These are phyloP conservation scores for Mobula hypostoma DNA, from an alignment of 2,113 vertebrate species.

Conservation along the genomic window DNA sequence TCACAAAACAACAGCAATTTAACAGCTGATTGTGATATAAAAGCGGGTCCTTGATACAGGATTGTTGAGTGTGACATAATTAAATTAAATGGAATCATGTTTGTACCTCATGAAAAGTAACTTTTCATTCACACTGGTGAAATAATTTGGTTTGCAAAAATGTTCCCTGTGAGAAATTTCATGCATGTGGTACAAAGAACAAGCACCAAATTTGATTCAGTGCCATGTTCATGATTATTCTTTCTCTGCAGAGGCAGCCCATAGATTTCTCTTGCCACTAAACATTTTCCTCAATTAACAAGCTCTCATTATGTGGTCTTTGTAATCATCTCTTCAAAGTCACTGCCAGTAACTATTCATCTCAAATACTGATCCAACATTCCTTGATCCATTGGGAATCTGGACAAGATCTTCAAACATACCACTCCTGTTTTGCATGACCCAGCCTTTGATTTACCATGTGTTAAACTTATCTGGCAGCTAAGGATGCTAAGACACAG, in stretches of 20 bases:
- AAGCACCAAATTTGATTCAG: neutral
- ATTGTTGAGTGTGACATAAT: neutral
- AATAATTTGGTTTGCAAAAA: neutral
- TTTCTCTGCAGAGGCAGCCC: neutral
- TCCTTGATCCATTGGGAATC: neutral
- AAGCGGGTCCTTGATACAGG: neutral
- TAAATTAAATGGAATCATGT: neutral
- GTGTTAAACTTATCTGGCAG: neutral
- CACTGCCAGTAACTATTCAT: neutral
- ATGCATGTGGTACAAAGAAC: neutral
- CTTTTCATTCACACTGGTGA: neutral
- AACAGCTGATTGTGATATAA: neutral
- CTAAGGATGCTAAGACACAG: neutral
- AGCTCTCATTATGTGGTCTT: neutral
- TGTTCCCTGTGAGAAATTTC: neutral
- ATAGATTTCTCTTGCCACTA: neutral
- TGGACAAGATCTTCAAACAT: neutral
- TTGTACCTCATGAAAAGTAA: neutral
- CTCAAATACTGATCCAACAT: neutral
- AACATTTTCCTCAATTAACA: neutral
- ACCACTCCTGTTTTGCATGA: neutral
- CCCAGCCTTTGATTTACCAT: neutral
- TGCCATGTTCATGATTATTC: slow-evolving; percentile 10
- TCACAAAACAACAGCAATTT: neutral
- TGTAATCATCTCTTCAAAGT: neutral